These are phyloP conservation scores for Heliconius aoede DNA, from an alignment of 2,888 invertebrate species.

Conservation along the genomic window DNA sequence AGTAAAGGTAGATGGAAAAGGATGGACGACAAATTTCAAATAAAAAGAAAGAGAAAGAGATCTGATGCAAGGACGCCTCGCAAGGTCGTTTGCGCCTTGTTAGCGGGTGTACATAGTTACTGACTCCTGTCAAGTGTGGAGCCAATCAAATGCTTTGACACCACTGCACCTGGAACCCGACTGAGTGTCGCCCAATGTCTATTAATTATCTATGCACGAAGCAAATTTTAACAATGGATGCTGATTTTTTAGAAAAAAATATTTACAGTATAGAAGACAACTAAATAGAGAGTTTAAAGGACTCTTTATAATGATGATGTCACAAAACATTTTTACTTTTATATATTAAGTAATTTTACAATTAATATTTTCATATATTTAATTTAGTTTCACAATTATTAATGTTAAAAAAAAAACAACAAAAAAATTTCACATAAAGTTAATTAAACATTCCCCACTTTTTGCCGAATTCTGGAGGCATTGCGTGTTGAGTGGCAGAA, in stretches of 20 bases:
- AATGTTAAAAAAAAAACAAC: conserved; percentile 5
- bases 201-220: not conserved
- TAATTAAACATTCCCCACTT: conserved; percentile 31
- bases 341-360: not conserved
- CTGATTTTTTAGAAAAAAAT: not conserved
- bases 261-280: not conserved
- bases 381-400: too few relatives aligned
- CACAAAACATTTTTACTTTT: not conserved
- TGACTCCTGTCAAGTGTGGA: conserved; percentile 51
- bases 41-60: conserved; percentile 57
- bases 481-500: too few relatives aligned
- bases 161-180: conserved; percentile 35
- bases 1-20: conserved; percentile 53
- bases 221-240: not conserved
- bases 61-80: conserved; percentile 74
- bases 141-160: conserved; percentile 53
- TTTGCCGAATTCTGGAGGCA: too few relatives aligned
- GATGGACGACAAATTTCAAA: conserved; percentile 55
- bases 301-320: not conserved
- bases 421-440: too few relatives aligned
- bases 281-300: not conserved
- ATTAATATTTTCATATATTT: too few relatives aligned
- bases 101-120: conserved; percentile 54
- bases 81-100: conserved; percentile 74
- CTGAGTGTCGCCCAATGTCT: not conserved